Evolutionary conservation across 92 coral and sea anemone genomes (phyloP), one percentile per base, ranked within the genome.

Genomic region (Phenganax marumi): DNA sequence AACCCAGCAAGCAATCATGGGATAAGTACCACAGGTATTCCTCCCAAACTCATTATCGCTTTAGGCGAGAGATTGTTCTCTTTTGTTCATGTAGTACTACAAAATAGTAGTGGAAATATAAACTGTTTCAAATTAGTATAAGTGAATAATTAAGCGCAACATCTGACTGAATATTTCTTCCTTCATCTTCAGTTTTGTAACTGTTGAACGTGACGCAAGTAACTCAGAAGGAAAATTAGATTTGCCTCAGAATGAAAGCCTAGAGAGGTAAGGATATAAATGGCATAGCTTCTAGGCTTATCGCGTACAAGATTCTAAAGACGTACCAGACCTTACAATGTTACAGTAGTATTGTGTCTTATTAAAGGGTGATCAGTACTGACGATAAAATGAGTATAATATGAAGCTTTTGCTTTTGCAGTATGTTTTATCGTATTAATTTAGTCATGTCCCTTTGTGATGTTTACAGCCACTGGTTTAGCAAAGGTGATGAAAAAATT

Each of bases 1-100:
- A 92, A 14, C 98, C 98, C 0, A 78, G 52, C 57, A 62, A 78
- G 25, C 60, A 7, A 18, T 78, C 83, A 60, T 58, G 50, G 50
- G 10, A 56, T 14, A 50, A 16, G 33, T 78, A 78, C 52, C 70
- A 46, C 18, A 61, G 83, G 83, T 78, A 78, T 14, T 14, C 11
- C 18, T 77, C 19, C 12, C 12, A 75, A 18, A 14, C 19, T 53
- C 17, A 6, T 11, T 19, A 5, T 13, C 21, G 18, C 23, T 22
- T 55, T 33, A 10, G 14, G 10, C 53, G 12, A 16, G 12, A 1
- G 17, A 9, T 3, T 69, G 19, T n/a, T 12, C 52, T 39, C 16
- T 56, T 14, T 14, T 8, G 21, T 56, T 56, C 3, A 16, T 8
- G 51, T 9, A 5, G 10, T 10, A 7, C 53, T 12, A 21, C n/a